These are phyloP conservation scores for Folsomia candida DNA, from an alignment of 2,888 invertebrate species.

Conservation along the genomic window DNA sequence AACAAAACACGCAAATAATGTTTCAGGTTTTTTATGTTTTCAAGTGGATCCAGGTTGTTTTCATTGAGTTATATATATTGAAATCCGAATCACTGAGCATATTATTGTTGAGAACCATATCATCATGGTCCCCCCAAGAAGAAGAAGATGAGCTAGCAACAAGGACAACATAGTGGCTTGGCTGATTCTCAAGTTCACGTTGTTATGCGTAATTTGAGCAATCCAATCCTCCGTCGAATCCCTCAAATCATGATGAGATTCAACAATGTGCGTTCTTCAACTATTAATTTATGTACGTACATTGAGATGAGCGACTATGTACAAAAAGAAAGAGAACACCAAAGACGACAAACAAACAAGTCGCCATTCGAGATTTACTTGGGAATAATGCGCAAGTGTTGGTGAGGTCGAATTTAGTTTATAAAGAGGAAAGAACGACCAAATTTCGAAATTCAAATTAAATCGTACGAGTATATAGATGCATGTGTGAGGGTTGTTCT, in stretches of 20 bases:
- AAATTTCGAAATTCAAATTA: background rate
- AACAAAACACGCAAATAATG: slow-evolving; percentile 1
- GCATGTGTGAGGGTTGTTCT: background rate
- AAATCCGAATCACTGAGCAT: background rate
- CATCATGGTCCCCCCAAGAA: no score
- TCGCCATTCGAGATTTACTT: background rate
- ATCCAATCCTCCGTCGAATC: background rate
- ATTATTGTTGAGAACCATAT: no score
- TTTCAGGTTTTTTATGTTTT: background rate
- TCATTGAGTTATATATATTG: background rate
- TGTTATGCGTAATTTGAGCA: background rate
- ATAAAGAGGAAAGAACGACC: background rate
- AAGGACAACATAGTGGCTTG: no score
- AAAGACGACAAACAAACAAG: background rate
- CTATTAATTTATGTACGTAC: background rate
- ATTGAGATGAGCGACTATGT: no score
- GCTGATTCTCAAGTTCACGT: no score
- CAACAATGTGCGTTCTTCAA: background rate
- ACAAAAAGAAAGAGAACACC: no score
- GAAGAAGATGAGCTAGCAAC: background rate
- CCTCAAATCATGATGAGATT: background rate
- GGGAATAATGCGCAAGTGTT: no score
- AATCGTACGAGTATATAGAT: background rate
- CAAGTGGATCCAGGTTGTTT: slow-evolving; percentile 9
- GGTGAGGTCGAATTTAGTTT: no score